Conservation (phyloP, 1,140 invertebrate genomes). For the Wasmannia auropunctata region DNA sequence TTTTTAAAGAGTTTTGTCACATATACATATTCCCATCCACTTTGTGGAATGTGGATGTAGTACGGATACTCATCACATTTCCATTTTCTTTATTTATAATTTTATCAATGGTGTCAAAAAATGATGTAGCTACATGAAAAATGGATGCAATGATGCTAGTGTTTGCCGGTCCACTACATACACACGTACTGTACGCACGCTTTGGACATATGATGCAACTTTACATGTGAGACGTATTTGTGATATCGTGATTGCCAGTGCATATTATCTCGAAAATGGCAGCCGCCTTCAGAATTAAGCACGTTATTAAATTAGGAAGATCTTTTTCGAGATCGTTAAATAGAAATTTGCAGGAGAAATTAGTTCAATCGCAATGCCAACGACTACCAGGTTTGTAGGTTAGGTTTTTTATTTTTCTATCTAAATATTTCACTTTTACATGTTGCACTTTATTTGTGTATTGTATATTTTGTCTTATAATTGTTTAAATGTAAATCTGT, state of each 20-base stretch:
- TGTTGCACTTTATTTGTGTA: not conserved
- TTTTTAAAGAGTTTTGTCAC: no score
- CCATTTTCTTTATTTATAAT: no score
- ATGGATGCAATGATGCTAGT: no score
- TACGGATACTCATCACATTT: no score
- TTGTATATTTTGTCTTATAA: not conserved
- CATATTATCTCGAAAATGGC: slow-evolving; percentile 63
- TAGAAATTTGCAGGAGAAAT: slow-evolving; percentile 58
- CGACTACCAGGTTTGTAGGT: slow-evolving; percentile 69
- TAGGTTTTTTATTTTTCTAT: not conserved
- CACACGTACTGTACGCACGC: no score
- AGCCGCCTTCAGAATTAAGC: slow-evolving; percentile 60
- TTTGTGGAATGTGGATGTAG: no score
- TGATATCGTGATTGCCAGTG: not conserved
- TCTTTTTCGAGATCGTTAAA: slow-evolving; percentile 66
- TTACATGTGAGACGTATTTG: not conserved
- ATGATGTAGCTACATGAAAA: no score
- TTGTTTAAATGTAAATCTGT: not conserved
- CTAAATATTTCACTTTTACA: not conserved
- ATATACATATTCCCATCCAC: no score
- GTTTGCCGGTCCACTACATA: no score
- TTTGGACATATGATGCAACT: no score
- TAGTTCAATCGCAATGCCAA: slow-evolving; percentile 55
- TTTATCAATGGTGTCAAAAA: no score
- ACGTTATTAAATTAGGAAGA: slow-evolving; percentile 72